Base-by-base conservation (phyloP, 2,797 vertebrate species). In the Phylloscopus collybita region DNA sequence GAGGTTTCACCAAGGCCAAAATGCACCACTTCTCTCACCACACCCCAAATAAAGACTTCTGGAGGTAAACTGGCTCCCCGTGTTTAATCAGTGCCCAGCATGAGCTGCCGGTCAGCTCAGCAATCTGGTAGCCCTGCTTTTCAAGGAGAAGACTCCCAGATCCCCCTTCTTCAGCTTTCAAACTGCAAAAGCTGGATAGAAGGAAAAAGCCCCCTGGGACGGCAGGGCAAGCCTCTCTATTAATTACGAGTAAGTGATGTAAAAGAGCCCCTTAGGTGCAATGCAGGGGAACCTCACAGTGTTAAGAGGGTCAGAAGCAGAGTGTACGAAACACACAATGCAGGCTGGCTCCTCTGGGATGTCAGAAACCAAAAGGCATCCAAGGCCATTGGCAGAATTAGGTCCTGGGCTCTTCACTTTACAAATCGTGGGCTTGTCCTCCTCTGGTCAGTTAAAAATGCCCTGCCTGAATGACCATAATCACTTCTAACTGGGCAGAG, bases 191-290 rank as follows among this genome's bases (percentile, higher is more conserved):
- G 81, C 69, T 67, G 60, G 50, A 73, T 8, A 21, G 86, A 83
- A 56, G 80, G 40, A 74, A 86, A 79, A 82, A 88, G 71, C 30
- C 94, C 75, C 78, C 83, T 54, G 73, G 80, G 93, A 93, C 8
- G 6, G 57, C 59, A 95, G 76, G 93, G 80, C 80, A 93, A 88
- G 70, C 88, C 86, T 94, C 62, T 83, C 90, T 94, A 96, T 95
- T 96, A 96, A 96, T 96, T 95, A 97, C 44, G 61, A 92, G 90
- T 89, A 91, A 96, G 81, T 72, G 92, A 95, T 94, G 87, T 80
- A 88, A 92, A 96, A 83, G 34, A 91, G 92, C 89, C 95, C 95
- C 92, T 76, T 50, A 90, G 84, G 95, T 91, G 81, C 95, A 90
- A 92, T 32, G 88, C 67, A 90, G 74, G 90, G 90, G 86, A 95